phyloP scores from a whole-genome alignment of 2,113 vertebrate genomes.

The Phrynosoma blainvillii region DNA sequence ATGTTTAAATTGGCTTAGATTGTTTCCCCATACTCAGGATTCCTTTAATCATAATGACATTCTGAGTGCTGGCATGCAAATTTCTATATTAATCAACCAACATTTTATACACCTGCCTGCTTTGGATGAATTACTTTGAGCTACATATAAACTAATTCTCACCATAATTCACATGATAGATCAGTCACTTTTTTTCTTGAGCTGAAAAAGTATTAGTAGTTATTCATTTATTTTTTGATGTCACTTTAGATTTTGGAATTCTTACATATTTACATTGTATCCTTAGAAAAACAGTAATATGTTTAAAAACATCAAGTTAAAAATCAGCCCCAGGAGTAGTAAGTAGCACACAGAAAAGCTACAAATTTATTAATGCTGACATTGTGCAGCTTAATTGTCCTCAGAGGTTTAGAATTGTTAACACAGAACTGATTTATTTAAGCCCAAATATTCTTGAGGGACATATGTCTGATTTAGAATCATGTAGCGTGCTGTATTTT shows the following conservation, averaged over 20 bases:
- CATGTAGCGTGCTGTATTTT: slow-evolving; percentile 46
- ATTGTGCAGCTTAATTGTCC: slow-evolving; percentile 26
- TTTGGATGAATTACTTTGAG: not conserved
- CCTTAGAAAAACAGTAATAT: slow-evolving; percentile 4
- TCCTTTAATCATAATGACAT: not conserved
- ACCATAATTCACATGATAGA: not conserved
- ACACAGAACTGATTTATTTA: slow-evolving; percentile 29
- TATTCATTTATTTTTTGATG: not conserved
- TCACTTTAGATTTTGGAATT: not conserved
- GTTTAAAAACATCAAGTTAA: slow-evolving; percentile 16
- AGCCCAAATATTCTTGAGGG: slow-evolving; percentile 37
- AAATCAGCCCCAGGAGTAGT: slow-evolving; percentile 18
- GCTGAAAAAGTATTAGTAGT: not conserved
- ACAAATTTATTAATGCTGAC: slow-evolving; percentile 24
- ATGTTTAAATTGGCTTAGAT: not conserved
- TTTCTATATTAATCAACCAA: slow-evolving; percentile 5
- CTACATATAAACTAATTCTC: slow-evolving; percentile 2
- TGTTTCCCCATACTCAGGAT: not conserved
- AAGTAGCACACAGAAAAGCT: not conserved
- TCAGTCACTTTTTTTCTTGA: slow-evolving; percentile 22
- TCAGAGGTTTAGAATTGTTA: slow-evolving; percentile 41
- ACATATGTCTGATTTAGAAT: slow-evolving; percentile 35
- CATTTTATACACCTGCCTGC: not conserved
- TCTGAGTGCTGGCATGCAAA: not conserved
- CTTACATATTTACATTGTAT: not conserved